Evolutionary conservation across 2,797 vertebrate species (phyloP).

Genomic region (Cynodonichthys magdalenae): DNA sequence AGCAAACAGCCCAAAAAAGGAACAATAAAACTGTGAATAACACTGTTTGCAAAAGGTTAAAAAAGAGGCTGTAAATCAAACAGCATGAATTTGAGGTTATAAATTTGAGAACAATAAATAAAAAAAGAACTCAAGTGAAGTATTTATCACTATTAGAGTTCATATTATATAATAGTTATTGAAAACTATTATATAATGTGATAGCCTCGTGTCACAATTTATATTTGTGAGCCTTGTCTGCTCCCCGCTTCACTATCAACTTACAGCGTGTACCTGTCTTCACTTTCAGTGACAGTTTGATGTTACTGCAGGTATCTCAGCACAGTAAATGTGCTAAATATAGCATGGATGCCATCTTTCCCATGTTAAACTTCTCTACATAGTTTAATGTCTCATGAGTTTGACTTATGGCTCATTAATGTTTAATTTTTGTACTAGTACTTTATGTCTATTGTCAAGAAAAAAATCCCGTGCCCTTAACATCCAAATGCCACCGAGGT

Average conservation of each 20-base stretch:
- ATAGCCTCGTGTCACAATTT: constrained; percentile 58
- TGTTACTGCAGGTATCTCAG: constrained; percentile 25
- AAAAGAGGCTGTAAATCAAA: constrained; percentile 9
- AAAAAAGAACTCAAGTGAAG: constrained; percentile 16
- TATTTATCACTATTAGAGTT: constrained; percentile 37
- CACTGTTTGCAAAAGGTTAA: not conserved
- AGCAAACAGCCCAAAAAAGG: constrained; percentile 10
- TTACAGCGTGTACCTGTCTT: constrained; percentile 38
- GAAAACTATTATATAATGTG: constrained; percentile 10
- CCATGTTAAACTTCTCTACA: constrained; percentile 48
- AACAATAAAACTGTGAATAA: constrained; percentile 36
- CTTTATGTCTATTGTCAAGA: constrained; percentile 22
- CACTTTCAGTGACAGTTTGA: constrained; percentile 58
- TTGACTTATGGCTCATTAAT: constrained; percentile 41
- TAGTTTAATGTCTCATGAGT: constrained; percentile 34
- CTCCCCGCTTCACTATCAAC: constrained; percentile 49
- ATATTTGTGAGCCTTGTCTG: constrained; percentile 22
- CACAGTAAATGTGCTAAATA: constrained; percentile 58
- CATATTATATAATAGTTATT: constrained; percentile 12
- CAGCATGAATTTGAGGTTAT: constrained; percentile 18
- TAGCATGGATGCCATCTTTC: constrained; percentile 40
- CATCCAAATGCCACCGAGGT: constrained; percentile 3
- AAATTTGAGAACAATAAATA: constrained; percentile 26
- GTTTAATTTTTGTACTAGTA: constrained; percentile 42
- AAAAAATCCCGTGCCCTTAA: constrained; percentile 10